Evolutionary conservation across 1,140 invertebrate genomes (phyloP).

Genomic region (Microvelia longipes): DNA sequence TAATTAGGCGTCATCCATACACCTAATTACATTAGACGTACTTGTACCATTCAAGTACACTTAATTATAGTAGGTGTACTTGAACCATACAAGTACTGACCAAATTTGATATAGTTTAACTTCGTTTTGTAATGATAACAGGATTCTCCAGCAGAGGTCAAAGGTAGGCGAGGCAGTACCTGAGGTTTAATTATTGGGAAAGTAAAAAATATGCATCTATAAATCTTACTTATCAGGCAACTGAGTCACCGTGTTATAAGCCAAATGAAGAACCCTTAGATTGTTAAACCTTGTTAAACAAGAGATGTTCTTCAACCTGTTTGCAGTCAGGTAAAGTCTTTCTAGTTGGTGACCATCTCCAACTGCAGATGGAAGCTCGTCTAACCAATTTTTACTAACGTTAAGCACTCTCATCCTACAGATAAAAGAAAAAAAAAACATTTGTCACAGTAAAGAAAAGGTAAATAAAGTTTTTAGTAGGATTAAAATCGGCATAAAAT

Average conservation of each 20-base stretch:
- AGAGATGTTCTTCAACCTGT: constrained; percentile 55
- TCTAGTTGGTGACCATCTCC: constrained; percentile 42
- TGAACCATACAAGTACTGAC: too few relatives aligned
- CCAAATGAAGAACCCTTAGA: constrained; percentile 53
- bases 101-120: too few relatives aligned
- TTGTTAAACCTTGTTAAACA: constrained; percentile 46
- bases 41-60: too few relatives aligned
- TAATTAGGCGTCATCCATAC: too few relatives aligned
- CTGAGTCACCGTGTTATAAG: constrained; percentile 57
- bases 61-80: too few relatives aligned
- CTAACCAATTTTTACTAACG: constrained; percentile 58
- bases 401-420: constrained; percentile 51
- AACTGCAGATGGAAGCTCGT: constrained; percentile 44
- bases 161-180: too few relatives aligned
- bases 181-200: too few relatives aligned
- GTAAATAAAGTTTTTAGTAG: background rate
- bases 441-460: constrained; percentile 9
- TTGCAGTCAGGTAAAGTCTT: constrained; percentile 57
- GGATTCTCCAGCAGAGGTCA: too few relatives aligned
- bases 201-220: too few relatives aligned
- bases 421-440: constrained; percentile 15
- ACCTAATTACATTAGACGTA: too few relatives aligned
- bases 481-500: too few relatives aligned
- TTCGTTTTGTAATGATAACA: too few relatives aligned
- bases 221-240: constrained; percentile 45